Evolutionary conservation across 2,113 vertebrate species (phyloP).

Genomic region (Lophochroa leadbeateri): DNA sequence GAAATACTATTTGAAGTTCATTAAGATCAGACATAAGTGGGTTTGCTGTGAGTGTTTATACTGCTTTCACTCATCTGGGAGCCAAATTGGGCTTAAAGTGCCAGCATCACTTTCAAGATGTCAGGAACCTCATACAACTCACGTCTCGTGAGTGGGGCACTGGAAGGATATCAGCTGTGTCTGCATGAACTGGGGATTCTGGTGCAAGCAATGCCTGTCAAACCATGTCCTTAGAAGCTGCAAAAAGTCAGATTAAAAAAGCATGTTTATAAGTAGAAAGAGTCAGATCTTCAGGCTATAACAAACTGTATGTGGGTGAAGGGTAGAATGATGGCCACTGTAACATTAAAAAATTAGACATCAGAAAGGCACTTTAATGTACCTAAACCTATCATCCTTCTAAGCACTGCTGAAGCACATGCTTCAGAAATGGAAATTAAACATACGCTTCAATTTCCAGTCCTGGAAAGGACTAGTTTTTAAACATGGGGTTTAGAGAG

Average conservation of each 20-base stretch:
- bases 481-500: not conserved
- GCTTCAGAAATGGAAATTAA: not conserved
- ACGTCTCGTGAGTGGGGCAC: not conserved
- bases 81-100: not conserved
- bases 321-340: not conserved
- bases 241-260: not conserved
- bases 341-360: not conserved
- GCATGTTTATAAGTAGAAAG: not conserved
- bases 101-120: not conserved
- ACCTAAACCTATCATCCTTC: not conserved
- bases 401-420: not conserved
- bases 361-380: not conserved
- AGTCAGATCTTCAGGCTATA: not conserved
- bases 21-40: not conserved
- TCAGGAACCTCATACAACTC: not conserved
- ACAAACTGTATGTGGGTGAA: not conserved
- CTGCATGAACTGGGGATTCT: not conserved
- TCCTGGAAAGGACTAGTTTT: not conserved
- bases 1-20: not conserved
- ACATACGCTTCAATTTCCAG: not conserved
- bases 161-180: not conserved
- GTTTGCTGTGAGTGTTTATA: not conserved
- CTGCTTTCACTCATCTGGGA: not conserved
- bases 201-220: not conserved
- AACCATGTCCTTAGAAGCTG: not conserved